These are phyloP conservation scores for Tipula lateralis DNA, from an alignment of 2,888 invertebrate genomes.

Conservation along the genomic window DNA sequence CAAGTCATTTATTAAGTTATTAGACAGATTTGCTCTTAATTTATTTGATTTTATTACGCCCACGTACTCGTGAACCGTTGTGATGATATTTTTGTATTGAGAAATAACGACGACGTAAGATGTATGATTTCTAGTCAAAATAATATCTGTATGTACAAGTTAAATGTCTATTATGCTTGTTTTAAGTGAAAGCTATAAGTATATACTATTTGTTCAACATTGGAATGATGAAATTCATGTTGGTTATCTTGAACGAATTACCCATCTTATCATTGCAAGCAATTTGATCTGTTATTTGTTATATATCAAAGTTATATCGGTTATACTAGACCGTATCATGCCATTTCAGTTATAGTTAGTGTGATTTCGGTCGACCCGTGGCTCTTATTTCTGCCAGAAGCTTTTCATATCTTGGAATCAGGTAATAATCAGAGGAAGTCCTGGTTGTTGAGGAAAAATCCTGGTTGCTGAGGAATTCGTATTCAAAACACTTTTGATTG, in stretches of 20 bases:
- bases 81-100: constrained; percentile 1
- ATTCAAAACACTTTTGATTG: no score
- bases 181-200: not conserved
- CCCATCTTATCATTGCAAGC: no score
- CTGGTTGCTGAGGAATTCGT: no score
- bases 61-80: not conserved
- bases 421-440: no score
- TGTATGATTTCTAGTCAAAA: not conserved
- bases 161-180: not conserved
- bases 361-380: no score
- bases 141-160: not conserved
- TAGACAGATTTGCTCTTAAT: not conserved
- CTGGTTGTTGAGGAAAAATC: no score
- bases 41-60: not conserved
- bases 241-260: not conserved
- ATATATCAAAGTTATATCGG: no score
- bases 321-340: no score
- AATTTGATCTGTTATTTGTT: no score
- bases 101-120: not conserved
- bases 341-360: no score
- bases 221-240: not conserved
- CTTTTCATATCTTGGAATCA: no score
- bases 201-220: not conserved
- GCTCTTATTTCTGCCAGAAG: no score
- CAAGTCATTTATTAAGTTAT: not conserved